Evolutionary conservation across 2,888 invertebrate species (phyloP).

Genomic region (Colostygia pectinataria): DNA sequence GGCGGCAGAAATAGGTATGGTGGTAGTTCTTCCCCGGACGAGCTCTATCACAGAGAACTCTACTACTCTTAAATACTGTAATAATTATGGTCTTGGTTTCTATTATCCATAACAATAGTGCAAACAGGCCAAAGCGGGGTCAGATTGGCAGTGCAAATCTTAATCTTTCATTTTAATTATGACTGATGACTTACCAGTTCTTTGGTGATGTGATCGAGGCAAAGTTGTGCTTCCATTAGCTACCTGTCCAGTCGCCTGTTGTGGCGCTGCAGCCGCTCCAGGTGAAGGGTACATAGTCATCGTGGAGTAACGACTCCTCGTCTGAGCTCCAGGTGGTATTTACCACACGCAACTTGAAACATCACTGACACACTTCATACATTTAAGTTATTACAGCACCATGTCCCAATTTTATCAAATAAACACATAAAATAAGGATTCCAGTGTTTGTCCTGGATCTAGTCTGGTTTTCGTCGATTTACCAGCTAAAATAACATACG

Average conservation of each 20-base stretch:
- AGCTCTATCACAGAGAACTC: no score
- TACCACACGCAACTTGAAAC: conserved; percentile 69
- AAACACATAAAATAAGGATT: conserved; percentile 1
- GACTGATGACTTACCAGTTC: conserved; percentile 66
- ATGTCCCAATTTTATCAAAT: not conserved
- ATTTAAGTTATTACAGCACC: conserved; percentile 8
- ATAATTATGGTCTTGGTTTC: no score
- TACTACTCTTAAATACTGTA: no score
- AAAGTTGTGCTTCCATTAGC: conserved; percentile 77
- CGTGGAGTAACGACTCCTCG: conserved; percentile 55
- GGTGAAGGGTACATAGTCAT: conserved; percentile 74
- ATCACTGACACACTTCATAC: conserved; percentile 54
- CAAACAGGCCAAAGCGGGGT: no score
- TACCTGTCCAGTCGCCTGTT: conserved; percentile 71
- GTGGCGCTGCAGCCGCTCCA: conserved; percentile 75
- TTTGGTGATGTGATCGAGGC: conserved; percentile 77
- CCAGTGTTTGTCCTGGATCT: not conserved
- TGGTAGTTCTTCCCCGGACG: no score
- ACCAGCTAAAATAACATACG: conserved; percentile 63
- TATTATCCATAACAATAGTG: no score
- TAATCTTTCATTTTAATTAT: no score
- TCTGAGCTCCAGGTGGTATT: conserved; percentile 72
- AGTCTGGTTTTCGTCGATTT: conserved; percentile 51
- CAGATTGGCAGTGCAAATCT: no score
- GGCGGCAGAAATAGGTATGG: no score